Percentiles rank a stretch among this genome's conserved stretches.
phyloP scores from a whole-genome alignment of 1,140 invertebrate species.

The Manduca sexta region DNA sequence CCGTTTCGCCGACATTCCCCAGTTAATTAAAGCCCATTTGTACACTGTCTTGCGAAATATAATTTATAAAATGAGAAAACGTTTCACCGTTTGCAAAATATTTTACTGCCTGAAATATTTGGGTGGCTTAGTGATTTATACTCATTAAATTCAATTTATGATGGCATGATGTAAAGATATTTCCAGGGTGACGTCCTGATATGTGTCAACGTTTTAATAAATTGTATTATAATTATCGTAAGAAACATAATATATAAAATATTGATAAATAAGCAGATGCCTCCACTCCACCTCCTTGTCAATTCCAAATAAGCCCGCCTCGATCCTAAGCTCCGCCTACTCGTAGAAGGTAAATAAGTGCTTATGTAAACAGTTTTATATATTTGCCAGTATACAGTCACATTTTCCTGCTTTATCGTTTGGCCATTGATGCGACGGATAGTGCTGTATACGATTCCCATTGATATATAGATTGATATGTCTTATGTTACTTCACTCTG shows the following conservation, averaged over 20 bases:
- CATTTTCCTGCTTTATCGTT: slow-evolving; percentile 8
- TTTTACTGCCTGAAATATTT: slow-evolving; percentile 25
- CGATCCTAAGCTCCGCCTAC: slow-evolving; percentile 62
- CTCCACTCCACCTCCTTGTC: slow-evolving; percentile 62
- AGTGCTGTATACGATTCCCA: no score
- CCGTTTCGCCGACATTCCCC: slow-evolving; percentile 57
- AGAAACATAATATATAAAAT: slow-evolving; percentile 5
- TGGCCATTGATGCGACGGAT: not conserved
- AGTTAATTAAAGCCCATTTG: slow-evolving; percentile 69
- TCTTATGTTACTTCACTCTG: no score
- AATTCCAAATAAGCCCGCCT: slow-evolving; percentile 67
- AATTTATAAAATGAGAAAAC: slow-evolving; percentile 60
- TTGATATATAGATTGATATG: no score
- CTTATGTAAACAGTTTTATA: slow-evolving; percentile 48
- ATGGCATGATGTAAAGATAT: no score
- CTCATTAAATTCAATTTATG: slow-evolving; percentile 3
- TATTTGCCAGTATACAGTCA: slow-evolving; percentile 16
- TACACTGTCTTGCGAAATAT: slow-evolving; percentile 61
- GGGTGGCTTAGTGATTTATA: slow-evolving; percentile 13
- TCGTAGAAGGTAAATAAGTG: slow-evolving; percentile 55
- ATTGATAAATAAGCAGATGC: slow-evolving; percentile 50
- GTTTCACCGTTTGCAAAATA: slow-evolving; percentile 40
- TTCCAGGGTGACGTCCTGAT: no score
- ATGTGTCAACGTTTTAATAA: no score
- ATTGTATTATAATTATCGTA: not conserved